Base-by-base conservation (phyloP, 1,140 invertebrate species). In the Tetranychus cinnabarinus region DNA sequence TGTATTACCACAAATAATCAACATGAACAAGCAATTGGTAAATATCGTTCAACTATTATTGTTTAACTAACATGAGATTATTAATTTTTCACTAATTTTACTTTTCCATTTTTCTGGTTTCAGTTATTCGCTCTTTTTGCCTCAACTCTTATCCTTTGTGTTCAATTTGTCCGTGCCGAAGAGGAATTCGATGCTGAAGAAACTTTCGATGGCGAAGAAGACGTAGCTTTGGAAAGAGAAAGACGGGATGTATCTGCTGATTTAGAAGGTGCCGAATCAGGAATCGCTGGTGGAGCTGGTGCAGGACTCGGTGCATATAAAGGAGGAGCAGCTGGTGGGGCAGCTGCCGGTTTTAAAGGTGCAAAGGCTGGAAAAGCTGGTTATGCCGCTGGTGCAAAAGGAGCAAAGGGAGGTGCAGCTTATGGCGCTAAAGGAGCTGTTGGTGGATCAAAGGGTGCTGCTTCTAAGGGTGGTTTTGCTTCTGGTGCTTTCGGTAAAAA, bases 401-500 rank as follows among this genome's bases (percentile, higher is more conserved):
- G 61, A 37, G 56, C 39, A 2, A 46, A 45, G 34, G 62, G n/a
- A 45, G 62, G 62, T 33, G 62, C 62, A 13, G 62, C 62, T 45
- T 61, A 58, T 46, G 55, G 39, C 10, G 47, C 42, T 10, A 46
- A 33, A 15, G 62, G 58, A 1, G 62, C 33, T 7, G 60, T n/a
- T 37, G 60, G 48, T 55, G 60, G 60, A 8, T 60, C 60, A 35
- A 47, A 46, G 15, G 62, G 62, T 33, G 58, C 48, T 23, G 57
- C 62, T 2, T 58, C 23, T n/a, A 48, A 54, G n/a, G 48, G 23
- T 52, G 34, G 36, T 13, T 59, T 34, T 13, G 57, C 62, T 54
- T 58, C 58, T 63, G 47, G 47, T 50, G 62, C 62, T 34, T 61
- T 42, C n/a, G 55, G 55, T 33, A 58, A 50, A 10, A 63, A 63